phyloP scores from a whole-genome alignment of 2,797 vertebrate genomes.

The Sylvia borin region DNA sequence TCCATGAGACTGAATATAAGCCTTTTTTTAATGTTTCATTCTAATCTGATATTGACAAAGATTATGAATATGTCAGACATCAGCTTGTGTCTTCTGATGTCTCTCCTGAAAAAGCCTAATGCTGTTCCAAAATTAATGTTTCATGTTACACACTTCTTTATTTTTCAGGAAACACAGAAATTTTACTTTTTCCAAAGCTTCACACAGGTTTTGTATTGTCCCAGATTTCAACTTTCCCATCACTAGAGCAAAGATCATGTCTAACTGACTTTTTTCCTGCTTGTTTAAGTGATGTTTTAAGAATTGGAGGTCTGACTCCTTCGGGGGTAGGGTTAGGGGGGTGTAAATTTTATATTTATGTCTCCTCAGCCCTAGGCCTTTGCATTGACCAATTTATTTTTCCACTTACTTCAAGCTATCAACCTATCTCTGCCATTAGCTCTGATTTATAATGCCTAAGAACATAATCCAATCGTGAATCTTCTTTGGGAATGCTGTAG shows the following conservation, averaged over 20 bases:
- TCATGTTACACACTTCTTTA: background rate
- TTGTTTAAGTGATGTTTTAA: constrained; percentile 16
- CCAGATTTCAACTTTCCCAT: constrained; percentile 15
- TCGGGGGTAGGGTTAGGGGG: background rate
- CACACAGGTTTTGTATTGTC: background rate
- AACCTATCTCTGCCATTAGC: constrained; percentile 70
- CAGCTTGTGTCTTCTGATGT: background rate
- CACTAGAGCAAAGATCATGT: background rate
- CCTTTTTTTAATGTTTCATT: constrained; percentile 26
- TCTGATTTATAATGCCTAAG: constrained; percentile 75
- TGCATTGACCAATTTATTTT: constrained; percentile 72
- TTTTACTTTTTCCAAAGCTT: constrained; percentile 8
- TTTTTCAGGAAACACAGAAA: constrained; percentile 17
- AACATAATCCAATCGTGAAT: constrained; percentile 76
- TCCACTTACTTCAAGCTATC: constrained; percentile 72
- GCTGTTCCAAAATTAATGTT: constrained; percentile 11
- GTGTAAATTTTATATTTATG: constrained; percentile 71
- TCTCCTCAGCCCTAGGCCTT: constrained; percentile 57
- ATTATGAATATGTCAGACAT: background rate
- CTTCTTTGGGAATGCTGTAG: constrained; percentile 68
- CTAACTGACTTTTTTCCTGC: background rate
- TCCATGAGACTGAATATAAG: background rate
- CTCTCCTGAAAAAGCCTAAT: constrained; percentile 6
- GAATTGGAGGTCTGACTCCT: constrained; percentile 26
- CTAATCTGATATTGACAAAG: constrained; percentile 49